Evolutionary conservation across 1,140 invertebrate species (phyloP), one percentile per base, ranked within the genome.

Genomic region (Drosophila biarmipes): DNA sequence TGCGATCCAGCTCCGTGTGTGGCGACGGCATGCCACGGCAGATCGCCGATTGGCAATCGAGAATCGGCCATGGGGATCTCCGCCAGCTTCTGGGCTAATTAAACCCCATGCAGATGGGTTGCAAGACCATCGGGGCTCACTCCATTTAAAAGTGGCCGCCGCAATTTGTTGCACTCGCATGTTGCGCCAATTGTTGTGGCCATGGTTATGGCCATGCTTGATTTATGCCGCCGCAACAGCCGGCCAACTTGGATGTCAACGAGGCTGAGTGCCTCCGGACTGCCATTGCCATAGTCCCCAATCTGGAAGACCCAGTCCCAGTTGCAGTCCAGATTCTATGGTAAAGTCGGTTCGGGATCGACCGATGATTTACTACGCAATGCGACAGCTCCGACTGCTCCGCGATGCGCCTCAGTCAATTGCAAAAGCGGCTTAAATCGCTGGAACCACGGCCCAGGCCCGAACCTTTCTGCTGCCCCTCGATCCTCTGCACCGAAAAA

Each of bases 351-450:
- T 56, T 59, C 57, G 42, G 57, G 45, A 75, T 59, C 72, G 43
- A 61, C 52, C 73, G 62, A 87, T 87, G 84, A 87, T 87, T 87
- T 87, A 87, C 63, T 85, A 84, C 61, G 78, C 73, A 81, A 81
- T 74, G 82, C 81, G 78, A 86, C 81, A 85, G 73, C 81, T 69
- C 43, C 58, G 77, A 71, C 62, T 86, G 73, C 77, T 75, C 68
- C 73, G 35, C 63, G 68, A 87, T 75, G 87, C 73, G 66, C 80
- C 82, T 85, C 72, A 90, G 73, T 91, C 78, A 91, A 90, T 91
- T 85, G 84, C 73, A 73, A 90, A 91, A 91, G 91, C 90, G 90
- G 90, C 90, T 91, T 91, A 91, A 75, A 79, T 66, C 78, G 74
- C 74, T 63, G 55, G 66, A 76, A 42, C 66, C 49, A 45, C 14